Evolutionary conservation across 2,888 invertebrate species (phyloP).

Genomic region (Cheilosia urbana): DNA sequence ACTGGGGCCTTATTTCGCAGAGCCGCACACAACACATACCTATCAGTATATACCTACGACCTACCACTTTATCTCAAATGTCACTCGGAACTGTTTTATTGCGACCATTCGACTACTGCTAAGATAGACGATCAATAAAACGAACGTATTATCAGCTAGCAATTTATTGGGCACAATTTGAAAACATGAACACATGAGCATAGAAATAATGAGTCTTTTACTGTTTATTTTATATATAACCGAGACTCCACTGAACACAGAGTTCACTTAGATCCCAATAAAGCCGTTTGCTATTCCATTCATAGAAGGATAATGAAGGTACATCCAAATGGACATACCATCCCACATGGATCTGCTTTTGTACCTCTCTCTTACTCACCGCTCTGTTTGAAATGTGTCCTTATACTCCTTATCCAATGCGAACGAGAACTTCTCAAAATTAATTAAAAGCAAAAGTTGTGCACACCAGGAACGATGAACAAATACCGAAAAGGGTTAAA

Average conservation of each 20-base stretch:
- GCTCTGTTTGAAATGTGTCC: background rate
- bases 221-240: no score
- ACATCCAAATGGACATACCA: conserved; percentile 6
- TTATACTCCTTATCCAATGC: background rate
- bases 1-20: no score
- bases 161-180: no score
- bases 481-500: conserved; percentile 51
- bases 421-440: conserved; percentile 49
- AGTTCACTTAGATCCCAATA: conserved; percentile 14
- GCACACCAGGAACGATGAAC: conserved; percentile 20
- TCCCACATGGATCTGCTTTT: conserved; percentile 14
- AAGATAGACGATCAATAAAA: no score
- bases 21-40: no score
- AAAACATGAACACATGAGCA: no score
- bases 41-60: no score
- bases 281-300: background rate
- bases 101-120: no score
- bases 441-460: conserved; percentile 64
- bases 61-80: no score
- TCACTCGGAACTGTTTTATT: no score
- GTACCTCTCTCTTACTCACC: conserved; percentile 11
- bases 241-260: background rate
- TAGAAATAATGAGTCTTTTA: no score
- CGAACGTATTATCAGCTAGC: no score
- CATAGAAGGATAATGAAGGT: background rate